These are phyloP conservation scores for Tinea trinotella DNA, from an alignment of 2,888 invertebrate genomes.

Conservation along the genomic window DNA sequence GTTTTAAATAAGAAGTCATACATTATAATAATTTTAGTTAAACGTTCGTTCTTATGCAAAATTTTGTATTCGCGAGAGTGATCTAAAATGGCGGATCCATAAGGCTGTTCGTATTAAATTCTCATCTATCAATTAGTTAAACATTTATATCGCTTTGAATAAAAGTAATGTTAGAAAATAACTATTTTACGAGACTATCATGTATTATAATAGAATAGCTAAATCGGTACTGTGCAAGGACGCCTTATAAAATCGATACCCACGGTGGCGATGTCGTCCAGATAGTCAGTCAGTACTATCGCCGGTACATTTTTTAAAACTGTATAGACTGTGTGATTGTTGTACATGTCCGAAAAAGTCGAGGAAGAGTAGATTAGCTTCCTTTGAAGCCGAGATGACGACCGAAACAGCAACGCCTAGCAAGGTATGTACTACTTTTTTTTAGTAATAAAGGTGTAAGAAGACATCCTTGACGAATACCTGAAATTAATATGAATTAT, in stretches of 20 bases:
- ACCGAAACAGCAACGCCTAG: constrained; percentile 68
- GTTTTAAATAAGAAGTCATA: constrained; percentile 27
- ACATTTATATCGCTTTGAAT: not conserved
- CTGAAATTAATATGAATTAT: not conserved
- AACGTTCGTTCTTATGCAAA: too few relatives aligned
- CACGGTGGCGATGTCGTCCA: constrained; percentile 32
- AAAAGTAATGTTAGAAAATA: constrained; percentile 38
- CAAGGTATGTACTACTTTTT: constrained; percentile 39
- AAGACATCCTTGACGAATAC: not conserved
- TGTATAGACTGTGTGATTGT: constrained; percentile 48
- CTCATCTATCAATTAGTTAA: constrained; percentile 14
- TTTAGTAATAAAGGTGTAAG: not conserved
- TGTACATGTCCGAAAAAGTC: constrained; percentile 60
- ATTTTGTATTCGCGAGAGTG: not conserved
- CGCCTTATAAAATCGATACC: constrained; percentile 45
- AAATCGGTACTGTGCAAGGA: constrained; percentile 31
- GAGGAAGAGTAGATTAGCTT: constrained; percentile 53
- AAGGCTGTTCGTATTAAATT: constrained; percentile 28
- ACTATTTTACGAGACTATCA: constrained; percentile 33
- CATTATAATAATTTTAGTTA: not conserved
- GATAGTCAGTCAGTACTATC: constrained; percentile 7
- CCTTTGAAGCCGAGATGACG: constrained; percentile 57
- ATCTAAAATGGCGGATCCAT: constrained; percentile 54
- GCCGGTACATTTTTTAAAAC: constrained; percentile 27
- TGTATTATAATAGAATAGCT: constrained; percentile 29